Evolutionary conservation across 2,888 invertebrate species (phyloP).

Genomic region (Tachina grossa): DNA sequence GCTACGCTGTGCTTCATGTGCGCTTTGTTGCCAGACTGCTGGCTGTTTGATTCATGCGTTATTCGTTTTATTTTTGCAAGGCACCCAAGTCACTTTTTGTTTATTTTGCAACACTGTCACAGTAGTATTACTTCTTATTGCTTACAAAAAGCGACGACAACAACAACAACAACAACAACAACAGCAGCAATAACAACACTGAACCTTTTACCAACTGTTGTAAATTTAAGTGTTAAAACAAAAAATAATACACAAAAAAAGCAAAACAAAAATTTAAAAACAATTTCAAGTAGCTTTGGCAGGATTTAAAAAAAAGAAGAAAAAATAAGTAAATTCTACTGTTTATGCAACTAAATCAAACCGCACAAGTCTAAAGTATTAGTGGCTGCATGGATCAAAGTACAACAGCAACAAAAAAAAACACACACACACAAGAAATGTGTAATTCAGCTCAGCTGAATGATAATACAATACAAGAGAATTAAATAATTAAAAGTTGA

Average conservation of each 20-base stretch:
- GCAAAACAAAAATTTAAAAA: constrained; percentile 47
- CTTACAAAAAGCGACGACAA: constrained; percentile 15
- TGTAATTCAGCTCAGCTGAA: constrained; percentile 49
- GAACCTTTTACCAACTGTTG: constrained; percentile 58
- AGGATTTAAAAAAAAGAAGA: constrained; percentile 43
- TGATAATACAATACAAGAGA: constrained; percentile 48
- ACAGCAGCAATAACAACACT: constrained; percentile 17
- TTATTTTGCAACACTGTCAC: constrained; percentile 60
- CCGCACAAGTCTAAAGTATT: constrained; percentile 66
- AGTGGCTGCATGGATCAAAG: constrained; percentile 19
- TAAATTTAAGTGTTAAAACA: constrained; percentile 43
- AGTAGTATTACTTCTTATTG: constrained; percentile 48
- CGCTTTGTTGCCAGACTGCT: constrained; percentile 30
- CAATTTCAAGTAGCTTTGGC: constrained; percentile 61
- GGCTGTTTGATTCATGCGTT: constrained; percentile 27
- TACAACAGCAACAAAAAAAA: not conserved
- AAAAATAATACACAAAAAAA: constrained; percentile 7
- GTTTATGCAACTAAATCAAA: constrained; percentile 64
- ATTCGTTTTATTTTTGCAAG: constrained; percentile 4
- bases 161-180: not conserved
- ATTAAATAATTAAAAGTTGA: constrained; percentile 59
- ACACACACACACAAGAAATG: not conserved
- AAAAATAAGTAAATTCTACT: constrained; percentile 28
- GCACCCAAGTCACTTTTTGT: constrained; percentile 19
- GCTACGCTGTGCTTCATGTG: constrained; percentile 17